These are phyloP conservation scores for Nomia melanderi DNA, from an alignment of 1,140 invertebrate species.

Conservation along the genomic window DNA sequence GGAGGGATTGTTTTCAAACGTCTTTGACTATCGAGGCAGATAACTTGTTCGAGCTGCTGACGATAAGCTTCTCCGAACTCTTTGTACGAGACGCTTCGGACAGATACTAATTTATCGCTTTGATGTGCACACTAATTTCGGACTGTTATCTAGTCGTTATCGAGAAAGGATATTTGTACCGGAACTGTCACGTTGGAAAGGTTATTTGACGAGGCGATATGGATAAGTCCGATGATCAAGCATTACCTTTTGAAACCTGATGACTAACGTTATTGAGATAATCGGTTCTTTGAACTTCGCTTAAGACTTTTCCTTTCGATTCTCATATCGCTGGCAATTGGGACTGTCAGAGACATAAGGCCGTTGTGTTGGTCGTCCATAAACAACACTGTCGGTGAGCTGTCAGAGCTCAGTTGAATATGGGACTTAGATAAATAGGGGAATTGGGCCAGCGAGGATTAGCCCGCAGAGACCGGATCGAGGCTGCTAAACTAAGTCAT, in stretches of 20 bases:
- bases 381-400: no score
- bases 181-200: background rate
- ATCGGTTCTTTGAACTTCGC: background rate
- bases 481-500: constrained; percentile 7
- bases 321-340: background rate
- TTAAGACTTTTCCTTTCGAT: background rate
- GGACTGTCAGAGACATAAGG: background rate
- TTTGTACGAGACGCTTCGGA: no score
- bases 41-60: no score
- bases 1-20: no score
- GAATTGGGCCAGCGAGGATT: background rate
- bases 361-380: no score
- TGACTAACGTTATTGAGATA: background rate
- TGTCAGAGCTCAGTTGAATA: no score
- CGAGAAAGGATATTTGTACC: background rate
- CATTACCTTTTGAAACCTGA: background rate
- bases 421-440: background rate
- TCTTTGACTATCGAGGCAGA: no score
- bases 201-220: background rate
- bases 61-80: no score
- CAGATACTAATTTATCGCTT: no score
- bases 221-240: no score
- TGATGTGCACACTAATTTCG: no score
- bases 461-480: background rate
- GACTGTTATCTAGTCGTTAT: no score